Percentiles rank a stretch among this genome's conserved stretches.
Evolutionary conservation across 2,888 invertebrate species (phyloP).

Genomic region (Blera fallax): DNA sequence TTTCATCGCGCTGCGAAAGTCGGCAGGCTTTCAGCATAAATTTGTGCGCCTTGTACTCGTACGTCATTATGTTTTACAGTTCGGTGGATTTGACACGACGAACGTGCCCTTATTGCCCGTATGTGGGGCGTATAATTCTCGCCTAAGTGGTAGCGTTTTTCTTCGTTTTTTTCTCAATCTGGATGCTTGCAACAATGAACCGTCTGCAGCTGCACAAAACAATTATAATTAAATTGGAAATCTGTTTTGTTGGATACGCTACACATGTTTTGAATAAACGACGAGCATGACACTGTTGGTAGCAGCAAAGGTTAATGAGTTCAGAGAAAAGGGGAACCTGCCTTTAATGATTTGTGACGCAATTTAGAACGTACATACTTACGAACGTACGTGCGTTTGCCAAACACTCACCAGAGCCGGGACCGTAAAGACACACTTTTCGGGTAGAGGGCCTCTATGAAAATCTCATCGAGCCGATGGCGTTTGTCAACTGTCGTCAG

Average conservation of each 20-base stretch:
- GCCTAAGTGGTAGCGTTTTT: constrained; percentile 3
- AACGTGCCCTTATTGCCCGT: constrained; percentile 32
- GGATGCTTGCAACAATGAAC: neutral
- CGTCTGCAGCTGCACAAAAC: constrained; percentile 24
- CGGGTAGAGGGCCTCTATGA: too few species aligned
- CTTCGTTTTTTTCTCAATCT: neutral
- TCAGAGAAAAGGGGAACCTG: too few species aligned
- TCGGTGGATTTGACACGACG: constrained; percentile 43
- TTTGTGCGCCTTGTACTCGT: constrained; percentile 5
- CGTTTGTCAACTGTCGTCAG: too few species aligned
- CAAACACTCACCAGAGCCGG: too few species aligned
- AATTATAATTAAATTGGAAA: constrained; percentile 17
- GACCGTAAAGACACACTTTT: too few species aligned
- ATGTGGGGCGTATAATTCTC: constrained; percentile 21
- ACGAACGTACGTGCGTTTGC: too few species aligned
- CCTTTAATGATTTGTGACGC: too few species aligned
- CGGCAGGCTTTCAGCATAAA: neutral
- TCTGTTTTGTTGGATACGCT: neutral
- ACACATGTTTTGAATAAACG: constrained; percentile 22
- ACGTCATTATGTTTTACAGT: constrained; percentile 47
- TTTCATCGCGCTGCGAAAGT: neutral
- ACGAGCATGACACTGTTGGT: neutral
- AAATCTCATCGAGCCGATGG: too few species aligned
- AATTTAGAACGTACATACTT: too few species aligned
- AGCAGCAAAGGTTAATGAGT: neutral